phyloP scores from a whole-genome alignment of 1,140 invertebrate species.

The Maniola jurtina region DNA sequence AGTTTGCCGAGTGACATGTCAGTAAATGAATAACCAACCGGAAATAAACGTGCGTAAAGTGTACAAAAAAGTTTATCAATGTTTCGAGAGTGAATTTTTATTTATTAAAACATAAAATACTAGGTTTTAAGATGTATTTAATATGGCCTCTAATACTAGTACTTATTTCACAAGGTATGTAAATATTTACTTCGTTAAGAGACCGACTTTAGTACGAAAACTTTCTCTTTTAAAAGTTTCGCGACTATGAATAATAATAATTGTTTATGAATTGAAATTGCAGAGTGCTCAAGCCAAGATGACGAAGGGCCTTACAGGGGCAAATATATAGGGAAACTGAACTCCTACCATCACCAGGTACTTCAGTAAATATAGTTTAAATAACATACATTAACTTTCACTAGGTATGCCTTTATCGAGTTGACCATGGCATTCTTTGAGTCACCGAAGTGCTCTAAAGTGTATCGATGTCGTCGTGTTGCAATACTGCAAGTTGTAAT shows the following conservation, averaged over 20 bases:
- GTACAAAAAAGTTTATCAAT: slow-evolving; percentile 35
- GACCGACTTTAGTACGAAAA: slow-evolving; percentile 21
- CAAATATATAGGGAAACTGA: slow-evolving; percentile 90
- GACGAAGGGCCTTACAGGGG: slow-evolving; percentile 88
- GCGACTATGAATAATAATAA: neutral
- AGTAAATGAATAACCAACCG: slow-evolving; percentile 29
- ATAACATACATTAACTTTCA: slow-evolving; percentile 32
- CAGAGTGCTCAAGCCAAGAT: slow-evolving; percentile 64
- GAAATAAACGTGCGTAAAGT: slow-evolving; percentile 41
- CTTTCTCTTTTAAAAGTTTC: slow-evolving; percentile 38
- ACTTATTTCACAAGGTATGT: slow-evolving; percentile 47
- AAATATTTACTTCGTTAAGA: neutral
- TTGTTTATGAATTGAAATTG: slow-evolving; percentile 30
- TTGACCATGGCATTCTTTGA: slow-evolving; percentile 28
- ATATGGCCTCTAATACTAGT: slow-evolving; percentile 36
- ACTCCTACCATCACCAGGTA: slow-evolving; percentile 92
- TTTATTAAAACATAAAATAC: slow-evolving; percentile 21
- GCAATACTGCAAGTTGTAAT: neutral
- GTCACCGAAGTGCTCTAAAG: slow-evolving; percentile 7
- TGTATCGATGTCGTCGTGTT: neutral
- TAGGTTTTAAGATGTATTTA: slow-evolving; percentile 37
- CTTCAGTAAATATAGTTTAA: slow-evolving; percentile 24
- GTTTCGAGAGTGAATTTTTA: slow-evolving; percentile 25
- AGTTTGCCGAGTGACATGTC: slow-evolving; percentile 35
- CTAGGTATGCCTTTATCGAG: slow-evolving; percentile 18